Evolutionary conservation across 2,888 invertebrate species (phyloP).

Genomic region (Xestia ashworthii): DNA sequence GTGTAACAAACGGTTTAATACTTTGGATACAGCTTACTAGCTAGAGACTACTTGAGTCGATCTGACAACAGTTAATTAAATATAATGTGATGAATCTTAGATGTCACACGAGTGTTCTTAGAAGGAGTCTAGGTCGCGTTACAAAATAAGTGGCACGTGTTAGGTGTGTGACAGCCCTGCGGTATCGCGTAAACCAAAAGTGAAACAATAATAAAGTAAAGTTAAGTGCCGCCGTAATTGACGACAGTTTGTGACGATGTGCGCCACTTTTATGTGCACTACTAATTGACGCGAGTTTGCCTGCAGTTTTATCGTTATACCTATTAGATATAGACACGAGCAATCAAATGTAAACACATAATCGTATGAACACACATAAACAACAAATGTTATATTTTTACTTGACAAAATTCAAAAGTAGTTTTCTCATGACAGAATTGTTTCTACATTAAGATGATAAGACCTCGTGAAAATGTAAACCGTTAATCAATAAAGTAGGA

Average conservation of each 20-base stretch:
- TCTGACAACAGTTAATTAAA: not conserved
- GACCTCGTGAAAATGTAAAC: not conserved
- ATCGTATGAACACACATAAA: no score
- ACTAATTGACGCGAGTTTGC: constrained; percentile 14
- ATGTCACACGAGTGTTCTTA: not conserved
- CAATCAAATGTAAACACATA: not conserved
- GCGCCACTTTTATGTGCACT: constrained; percentile 2
- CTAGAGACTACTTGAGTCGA: not conserved
- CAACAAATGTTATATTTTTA: no score
- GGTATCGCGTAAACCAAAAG: constrained; percentile 53
- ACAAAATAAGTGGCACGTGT: not conserved
- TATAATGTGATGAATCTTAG: not conserved
- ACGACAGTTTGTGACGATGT: constrained; percentile 38
- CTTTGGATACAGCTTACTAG: not conserved
- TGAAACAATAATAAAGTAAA: constrained; percentile 57
- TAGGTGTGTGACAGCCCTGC: constrained; percentile 43
- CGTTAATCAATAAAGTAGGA: not conserved
- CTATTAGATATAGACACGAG: not conserved
- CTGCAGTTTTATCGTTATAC: not conserved
- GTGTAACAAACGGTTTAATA: not conserved
- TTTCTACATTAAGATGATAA: not conserved
- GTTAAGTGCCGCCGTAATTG: constrained; percentile 54
- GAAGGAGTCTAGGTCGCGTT: not conserved
- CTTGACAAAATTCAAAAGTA: not conserved
- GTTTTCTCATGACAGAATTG: not conserved